Conservation (phyloP, 2,888 invertebrate species). For the Epirrhoe tristata region DNA sequence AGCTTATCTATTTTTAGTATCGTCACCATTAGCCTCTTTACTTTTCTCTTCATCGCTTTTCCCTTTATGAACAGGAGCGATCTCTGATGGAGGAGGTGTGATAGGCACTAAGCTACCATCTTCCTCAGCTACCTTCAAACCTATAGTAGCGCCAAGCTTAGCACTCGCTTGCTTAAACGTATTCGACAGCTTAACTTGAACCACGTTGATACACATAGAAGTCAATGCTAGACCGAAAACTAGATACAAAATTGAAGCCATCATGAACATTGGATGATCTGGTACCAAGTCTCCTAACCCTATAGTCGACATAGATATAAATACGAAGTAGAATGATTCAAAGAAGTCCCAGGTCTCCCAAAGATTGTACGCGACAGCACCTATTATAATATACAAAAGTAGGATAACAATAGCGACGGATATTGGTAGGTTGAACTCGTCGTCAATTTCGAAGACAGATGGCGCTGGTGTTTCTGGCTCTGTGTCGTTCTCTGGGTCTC, state of each 20-base stretch:
- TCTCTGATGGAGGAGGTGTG: conserved; percentile 74
- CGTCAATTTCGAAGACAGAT: conserved; percentile 92
- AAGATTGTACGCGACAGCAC: conserved; percentile 91
- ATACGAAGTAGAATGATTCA: conserved; percentile 98
- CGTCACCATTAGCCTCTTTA: conserved; percentile 59
- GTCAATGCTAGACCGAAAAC: conserved; percentile 97
- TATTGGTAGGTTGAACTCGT: conserved; percentile 97
- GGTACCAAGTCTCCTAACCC: conserved; percentile 98
- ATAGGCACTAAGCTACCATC: conserved; percentile 84
- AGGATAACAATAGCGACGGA: conserved; percentile 94
- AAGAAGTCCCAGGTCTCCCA: conserved; percentile 96
- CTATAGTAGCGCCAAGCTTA: conserved; percentile 94
- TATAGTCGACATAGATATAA: conserved; percentile 98
- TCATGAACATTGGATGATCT: conserved; percentile 94
- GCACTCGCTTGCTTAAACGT: conserved; percentile 94
- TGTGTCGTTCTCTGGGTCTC: conserved; percentile 72
- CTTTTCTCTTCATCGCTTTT: conserved; percentile 61
- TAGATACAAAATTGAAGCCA: conserved; percentile 96
- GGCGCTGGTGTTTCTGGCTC: conserved; percentile 92
- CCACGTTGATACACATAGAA: conserved; percentile 98
- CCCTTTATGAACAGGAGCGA: conserved; percentile 74
- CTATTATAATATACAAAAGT: conserved; percentile 93
- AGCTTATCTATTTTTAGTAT: conserved; percentile 67
- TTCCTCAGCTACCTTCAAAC: conserved; percentile 89
- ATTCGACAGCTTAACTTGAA: conserved; percentile 92